phyloP scores from a whole-genome alignment of 2,888 invertebrate species.

The Amblyjoppa fuscipennis region DNA sequence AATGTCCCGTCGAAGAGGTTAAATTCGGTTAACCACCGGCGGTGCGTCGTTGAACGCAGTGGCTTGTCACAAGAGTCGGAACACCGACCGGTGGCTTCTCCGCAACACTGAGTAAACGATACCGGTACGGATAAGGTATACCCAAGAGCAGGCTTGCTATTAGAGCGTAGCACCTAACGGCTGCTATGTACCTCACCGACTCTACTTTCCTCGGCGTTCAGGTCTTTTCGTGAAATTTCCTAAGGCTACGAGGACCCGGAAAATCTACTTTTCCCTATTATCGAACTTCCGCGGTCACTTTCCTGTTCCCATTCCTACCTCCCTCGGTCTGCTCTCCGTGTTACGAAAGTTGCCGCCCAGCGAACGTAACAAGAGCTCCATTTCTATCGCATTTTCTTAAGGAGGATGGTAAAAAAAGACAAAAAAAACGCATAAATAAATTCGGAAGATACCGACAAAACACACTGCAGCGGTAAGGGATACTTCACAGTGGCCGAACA shows the following conservation, averaged over 20 bases:
- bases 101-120: slow-evolving; percentile 16
- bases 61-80: neutral
- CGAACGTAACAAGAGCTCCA: neutral
- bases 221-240: slow-evolving; percentile 51
- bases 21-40: slow-evolving; percentile 13
- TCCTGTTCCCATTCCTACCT: slow-evolving; percentile 35
- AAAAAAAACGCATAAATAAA: slow-evolving; percentile 38
- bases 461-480: neutral
- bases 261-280: slow-evolving; percentile 67
- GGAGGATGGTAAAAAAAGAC: neutral
- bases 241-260: slow-evolving; percentile 43
- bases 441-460: slow-evolving; percentile 10
- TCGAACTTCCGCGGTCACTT: slow-evolving; percentile 66
- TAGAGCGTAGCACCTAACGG: slow-evolving; percentile 29
- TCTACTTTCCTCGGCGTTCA: slow-evolving; percentile 49
- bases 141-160: slow-evolving; percentile 5
- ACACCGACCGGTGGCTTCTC: neutral
- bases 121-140: neutral
- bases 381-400: slow-evolving; percentile 17
- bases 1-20: neutral
- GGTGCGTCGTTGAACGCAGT: neutral
- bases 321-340: neutral
- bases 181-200: slow-evolving; percentile 31
- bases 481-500: too few relatives aligned
- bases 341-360: neutral